Evolutionary conservation across 2,888 invertebrate genomes (phyloP), one percentile per base, ranked within the genome.

Genomic region (Pogonocherus hispidulus): DNA sequence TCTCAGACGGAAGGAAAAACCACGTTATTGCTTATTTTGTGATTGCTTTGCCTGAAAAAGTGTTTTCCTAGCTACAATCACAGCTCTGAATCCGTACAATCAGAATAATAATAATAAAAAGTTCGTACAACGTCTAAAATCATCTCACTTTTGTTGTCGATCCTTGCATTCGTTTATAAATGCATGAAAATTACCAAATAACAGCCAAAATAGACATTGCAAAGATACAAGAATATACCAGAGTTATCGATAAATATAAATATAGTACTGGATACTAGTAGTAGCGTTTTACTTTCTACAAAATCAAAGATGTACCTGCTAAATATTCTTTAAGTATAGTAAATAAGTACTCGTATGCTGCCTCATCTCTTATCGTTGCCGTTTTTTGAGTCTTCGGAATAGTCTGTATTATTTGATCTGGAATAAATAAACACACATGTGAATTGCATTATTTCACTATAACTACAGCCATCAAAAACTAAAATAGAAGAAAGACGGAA

Each of bases 131-230:
- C 79, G 78, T 83, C 84, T 84, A 84, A 84, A 83, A 79, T 80
- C 84, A 82, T 86, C 86, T 86, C 86, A 85, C 86, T 86, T 86
- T 86, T 85, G 84, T 85, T 86, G 86, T 86, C 85, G 81, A 84
- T 84, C 84, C 84, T 81, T 83, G 84, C 84, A 84, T 84, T 84
- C 78, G 55, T 76, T 70, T 78, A 69, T 79, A 83, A 85, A 85
- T 85, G 84, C 85, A 82, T 80, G 82, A 82, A 84, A 83, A 76
- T 81, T 81, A 84, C 81, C 80, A 84, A 83, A 81, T 80, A 84
- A 84, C 84, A 84, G 84, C 83, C 84, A 84, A 84, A 84, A 82
- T 81, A 83, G 82, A 84, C 81, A 82, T 79, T 80, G 79, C 78
- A 77, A 80, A 78, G 77, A 77, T 78, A 76, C 75, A 73, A 77